phyloP scores from a whole-genome alignment of 2,797 vertebrate genomes.

The Synanceia verrucosa region DNA sequence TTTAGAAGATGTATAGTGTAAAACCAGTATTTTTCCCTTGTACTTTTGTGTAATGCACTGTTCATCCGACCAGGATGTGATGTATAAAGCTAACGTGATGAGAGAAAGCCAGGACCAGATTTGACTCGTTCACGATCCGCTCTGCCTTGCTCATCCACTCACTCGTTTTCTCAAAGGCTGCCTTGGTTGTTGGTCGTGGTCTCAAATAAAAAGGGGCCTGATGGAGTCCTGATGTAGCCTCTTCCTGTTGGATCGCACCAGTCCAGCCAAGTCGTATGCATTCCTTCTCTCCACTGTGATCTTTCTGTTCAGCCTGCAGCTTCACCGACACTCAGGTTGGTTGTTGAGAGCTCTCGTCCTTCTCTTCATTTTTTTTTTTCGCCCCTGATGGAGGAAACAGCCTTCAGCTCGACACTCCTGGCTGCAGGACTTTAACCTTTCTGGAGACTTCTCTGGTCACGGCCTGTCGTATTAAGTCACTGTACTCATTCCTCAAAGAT shows the following conservation, averaged over 20 bases:
- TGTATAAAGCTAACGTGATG: conserved; percentile 86
- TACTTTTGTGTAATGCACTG: conserved; percentile 98
- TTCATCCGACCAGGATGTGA: conserved; percentile 88
- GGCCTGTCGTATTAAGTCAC: conserved; percentile 89
- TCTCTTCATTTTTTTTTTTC: conserved; percentile 1
- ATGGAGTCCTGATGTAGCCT: conserved; percentile 76
- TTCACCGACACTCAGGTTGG: conserved; percentile 68
- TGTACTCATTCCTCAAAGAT: conserved; percentile 89
- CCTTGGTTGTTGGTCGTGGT: conserved; percentile 46
- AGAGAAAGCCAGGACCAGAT: conserved; percentile 64
- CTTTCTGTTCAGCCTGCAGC: conserved; percentile 78
- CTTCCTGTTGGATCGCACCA: conserved; percentile 79
- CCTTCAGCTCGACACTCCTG: conserved; percentile 81
- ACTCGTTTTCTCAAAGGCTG: conserved; percentile 58
- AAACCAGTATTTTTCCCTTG: conserved; percentile 94
- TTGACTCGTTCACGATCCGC: conserved; percentile 71
- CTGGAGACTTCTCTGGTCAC: conserved; percentile 64
- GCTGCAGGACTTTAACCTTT: conserved; percentile 75
- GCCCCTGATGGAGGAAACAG: conserved; percentile 53
- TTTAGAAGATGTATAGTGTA: conserved; percentile 98
- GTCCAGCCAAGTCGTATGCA: conserved; percentile 87
- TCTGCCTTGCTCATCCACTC: conserved; percentile 54
- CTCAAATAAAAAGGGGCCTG: too few relatives aligned
- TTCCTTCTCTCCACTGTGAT: conserved; percentile 94
- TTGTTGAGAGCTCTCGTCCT: conserved; percentile 38